A percentile compares a stretch with the other conserved stretches of the same genome.
Evolutionary conservation across 92 coral and sea anemone genomes (phyloP).

Genomic region (Parazoanthus atlanticus): DNA sequence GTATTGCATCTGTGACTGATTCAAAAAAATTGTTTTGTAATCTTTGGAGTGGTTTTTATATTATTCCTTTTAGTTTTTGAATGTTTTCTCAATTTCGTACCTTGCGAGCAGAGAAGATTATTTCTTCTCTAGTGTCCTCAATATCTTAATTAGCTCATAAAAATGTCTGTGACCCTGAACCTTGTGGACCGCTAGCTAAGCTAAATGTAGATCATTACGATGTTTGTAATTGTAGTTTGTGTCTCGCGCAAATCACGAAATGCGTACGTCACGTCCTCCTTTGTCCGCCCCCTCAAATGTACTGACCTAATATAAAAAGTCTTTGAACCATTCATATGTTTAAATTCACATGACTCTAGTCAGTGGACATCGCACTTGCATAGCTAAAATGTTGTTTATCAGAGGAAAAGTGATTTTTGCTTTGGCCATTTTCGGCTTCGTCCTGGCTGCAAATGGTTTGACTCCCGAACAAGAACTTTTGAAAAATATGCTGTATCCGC

Average conservation of each 20-base stretch:
- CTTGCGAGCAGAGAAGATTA: no score
- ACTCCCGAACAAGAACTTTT: background rate
- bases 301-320: background rate
- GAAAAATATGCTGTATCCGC: background rate
- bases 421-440: background rate
- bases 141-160: no score
- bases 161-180: no score
- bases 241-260: background rate
- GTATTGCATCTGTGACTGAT: no score
- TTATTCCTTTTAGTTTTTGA: no score
- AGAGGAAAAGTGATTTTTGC: background rate
- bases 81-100: no score
- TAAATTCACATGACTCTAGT: background rate
- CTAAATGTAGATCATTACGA: background rate
- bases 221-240: background rate
- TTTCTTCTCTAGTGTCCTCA: no score
- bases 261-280: background rate
- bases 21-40: no score
- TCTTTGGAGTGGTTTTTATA: no score
- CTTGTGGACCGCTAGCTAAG: no score
- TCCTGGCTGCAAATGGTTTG: background rate
- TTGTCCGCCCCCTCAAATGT: background rate
- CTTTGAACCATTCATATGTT: background rate
- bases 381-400: background rate
- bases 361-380: background rate